These are phyloP conservation scores for Cacajao melanocephalus DNA, from an alignment of 2,797 vertebrate species.

Conservation along the genomic window DNA sequence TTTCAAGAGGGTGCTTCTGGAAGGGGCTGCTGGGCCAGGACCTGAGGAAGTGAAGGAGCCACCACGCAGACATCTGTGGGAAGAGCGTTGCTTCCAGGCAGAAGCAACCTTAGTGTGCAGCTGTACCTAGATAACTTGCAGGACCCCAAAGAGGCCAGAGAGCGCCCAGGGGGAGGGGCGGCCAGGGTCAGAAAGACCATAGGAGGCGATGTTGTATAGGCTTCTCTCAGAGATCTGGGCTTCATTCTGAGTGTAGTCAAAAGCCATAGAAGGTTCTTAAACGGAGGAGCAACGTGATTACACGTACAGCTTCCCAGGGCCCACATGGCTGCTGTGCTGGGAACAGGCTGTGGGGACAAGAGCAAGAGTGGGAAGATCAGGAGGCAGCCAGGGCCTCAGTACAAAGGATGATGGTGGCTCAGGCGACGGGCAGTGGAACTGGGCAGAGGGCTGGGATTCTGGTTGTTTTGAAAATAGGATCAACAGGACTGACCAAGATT, in stretches of 20 bases:
- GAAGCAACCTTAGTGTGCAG: neutral
- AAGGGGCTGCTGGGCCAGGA: neutral
- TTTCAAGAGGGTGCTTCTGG: neutral
- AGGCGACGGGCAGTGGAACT: neutral
- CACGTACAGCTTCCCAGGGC: neutral
- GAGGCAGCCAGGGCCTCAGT: fast-evolving
- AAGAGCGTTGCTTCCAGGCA: fast-evolving
- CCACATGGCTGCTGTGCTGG: neutral
- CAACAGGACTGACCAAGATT: fast-evolving
- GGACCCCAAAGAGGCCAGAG: neutral
- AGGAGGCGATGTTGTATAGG: fast-evolving
- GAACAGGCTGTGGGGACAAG: neutral
- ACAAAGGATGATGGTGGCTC: fast-evolving
- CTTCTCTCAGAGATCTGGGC: neutral
- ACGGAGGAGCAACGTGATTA: neutral
- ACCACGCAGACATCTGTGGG: fast-evolving
- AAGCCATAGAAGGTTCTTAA: neutral
- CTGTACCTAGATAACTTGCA: neutral
- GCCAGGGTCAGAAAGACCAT: neutral
- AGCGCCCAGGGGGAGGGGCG: fast-evolving
- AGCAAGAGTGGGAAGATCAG: fast-evolving
- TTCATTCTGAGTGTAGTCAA: neutral
- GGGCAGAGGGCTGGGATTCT: neutral
- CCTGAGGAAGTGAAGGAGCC: neutral
- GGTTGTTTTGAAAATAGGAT: neutral